These are phyloP conservation scores for Slavum lentiscoides DNA, from an alignment of 2,888 invertebrate genomes.

Conservation along the genomic window DNA sequence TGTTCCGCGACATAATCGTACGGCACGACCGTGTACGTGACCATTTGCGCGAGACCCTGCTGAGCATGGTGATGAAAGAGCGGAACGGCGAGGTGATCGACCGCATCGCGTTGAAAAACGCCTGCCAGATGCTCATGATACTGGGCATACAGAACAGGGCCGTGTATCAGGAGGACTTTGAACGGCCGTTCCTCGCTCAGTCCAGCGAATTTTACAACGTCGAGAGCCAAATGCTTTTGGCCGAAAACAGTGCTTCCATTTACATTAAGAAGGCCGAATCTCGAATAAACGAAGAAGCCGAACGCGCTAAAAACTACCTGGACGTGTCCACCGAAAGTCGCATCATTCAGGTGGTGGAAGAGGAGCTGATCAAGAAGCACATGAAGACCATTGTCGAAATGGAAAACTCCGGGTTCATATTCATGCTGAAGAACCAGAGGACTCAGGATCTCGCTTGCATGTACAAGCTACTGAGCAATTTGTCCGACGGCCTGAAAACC, in stretches of 20 bases:
- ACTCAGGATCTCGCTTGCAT: slow-evolving; percentile 96
- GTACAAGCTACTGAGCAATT: slow-evolving; percentile 94
- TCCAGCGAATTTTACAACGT: slow-evolving; percentile 98
- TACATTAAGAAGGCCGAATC: slow-evolving; percentile 98
- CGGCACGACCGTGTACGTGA: slow-evolving; percentile 92
- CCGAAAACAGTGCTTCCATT: slow-evolving; percentile 97
- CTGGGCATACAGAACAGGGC: slow-evolving; percentile 90
- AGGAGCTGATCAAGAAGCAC: slow-evolving; percentile 96
- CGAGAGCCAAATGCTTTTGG: slow-evolving; percentile 97
- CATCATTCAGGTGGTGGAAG: slow-evolving; percentile 95
- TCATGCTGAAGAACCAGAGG: slow-evolving; percentile 97
- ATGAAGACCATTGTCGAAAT: slow-evolving; percentile 98
- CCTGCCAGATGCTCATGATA: slow-evolving; percentile 98
- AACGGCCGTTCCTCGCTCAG: slow-evolving; percentile 94
- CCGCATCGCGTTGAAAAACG: slow-evolving; percentile 94
- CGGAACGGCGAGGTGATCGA: slow-evolving; percentile 96
- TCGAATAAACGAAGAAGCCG: slow-evolving; percentile 95
- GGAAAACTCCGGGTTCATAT: slow-evolving; percentile 99
- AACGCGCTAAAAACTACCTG: slow-evolving; percentile 94
- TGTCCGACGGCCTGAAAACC: slow-evolving; percentile 88
- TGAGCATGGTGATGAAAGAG: slow-evolving; percentile 95
- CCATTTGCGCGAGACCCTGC: slow-evolving; percentile 86
- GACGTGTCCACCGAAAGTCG: slow-evolving; percentile 96
- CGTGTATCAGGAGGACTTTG: slow-evolving; percentile 99
- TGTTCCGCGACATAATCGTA: slow-evolving; percentile 98